Evolutionary conservation across 2,113 vertebrate genomes (phyloP), one percentile per base, ranked within the genome.

Genomic region (Nothocercus nigrocapillus): DNA sequence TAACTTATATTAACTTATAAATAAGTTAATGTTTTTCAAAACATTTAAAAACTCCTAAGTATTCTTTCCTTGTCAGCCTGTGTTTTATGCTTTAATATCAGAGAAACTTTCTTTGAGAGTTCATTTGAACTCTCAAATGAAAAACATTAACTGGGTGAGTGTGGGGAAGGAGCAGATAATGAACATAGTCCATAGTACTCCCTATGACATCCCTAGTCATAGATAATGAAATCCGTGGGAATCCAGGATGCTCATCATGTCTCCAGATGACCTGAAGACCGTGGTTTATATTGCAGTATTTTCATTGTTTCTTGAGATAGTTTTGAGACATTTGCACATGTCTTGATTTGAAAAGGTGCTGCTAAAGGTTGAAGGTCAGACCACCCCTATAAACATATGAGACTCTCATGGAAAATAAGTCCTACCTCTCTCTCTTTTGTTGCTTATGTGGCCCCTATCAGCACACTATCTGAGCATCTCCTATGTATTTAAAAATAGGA

Each of bases 401-500:
- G 44, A 92, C 47, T 61, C 11, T 59, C 2, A 82, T 70, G 67
- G 82, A 51, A 69, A 85, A 96, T 78, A 93, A 77, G n/a, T 68
- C 25, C 68, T 70, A 36, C 73, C 32, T n/a, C 54, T 84, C 63
- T 90, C 77, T 78, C 21, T 91, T 77, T 86, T 51, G 17, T 19
- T 93, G 67, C 72, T 93, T 92, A 42, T 59, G 38, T 70, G 91
- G 64, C 70, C 63, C 67, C 59, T 86, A 73, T 90, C 38, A 73
- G 79, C 59, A 61, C 61, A 77, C 45, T 70, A 87, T 93, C 75
- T 75, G 38, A 94, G 9, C 66, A 94, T 94, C 84, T 95, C 7
- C 0, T 83, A 51, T 3, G 13, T 84, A 54, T 94, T 95, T 94
- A 91, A 95, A 97, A 97, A 95, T 92, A 95, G 94, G 94, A 96